Evolutionary conservation across 92 coral and sea anemone genomes (phyloP), one percentile per base, ranked within the genome.

Genomic region (Porites cylindrica): DNA sequence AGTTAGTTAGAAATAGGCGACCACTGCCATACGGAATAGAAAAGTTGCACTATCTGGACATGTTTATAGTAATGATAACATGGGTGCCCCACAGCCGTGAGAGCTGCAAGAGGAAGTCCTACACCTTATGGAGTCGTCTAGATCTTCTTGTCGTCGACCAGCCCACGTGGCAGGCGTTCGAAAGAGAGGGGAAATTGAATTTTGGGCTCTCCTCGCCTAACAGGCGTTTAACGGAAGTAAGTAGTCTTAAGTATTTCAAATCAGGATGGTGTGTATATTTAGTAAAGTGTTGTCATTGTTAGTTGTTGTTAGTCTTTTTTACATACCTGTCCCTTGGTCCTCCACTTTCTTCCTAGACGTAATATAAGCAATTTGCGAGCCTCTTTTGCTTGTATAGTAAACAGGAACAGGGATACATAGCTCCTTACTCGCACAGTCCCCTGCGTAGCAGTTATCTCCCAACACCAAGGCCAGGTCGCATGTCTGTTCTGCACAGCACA

Each of bases 381-480:
- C 68, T 14, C 91, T 95, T 32, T 78, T 73, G 21, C 94, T 93
- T 20, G 76, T 82, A 0, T 82, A 81, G 68, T 86, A 70, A 26
- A 89, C 93, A 2, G 99, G 96, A 5, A 97, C 94, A 50, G 99
- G 98, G 9, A 93, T 92, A 51, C 99, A 97, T 70, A 97, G 90
- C 64, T 97, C 98, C 78, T 90, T 83, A 77, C 95, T 95, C 10
- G 97, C 99, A 67, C 99, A 97, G 91, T 97, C 99, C 14, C 99
- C 99, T 14, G 98, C 96, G 67, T 97, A 97, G 78, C 99, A 97
- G 84, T 95, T 96, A 76, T 95, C 99, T 6, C 98, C 99, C 66
- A 97, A 69, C 83, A 95, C 89, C 82, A 97, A 88, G 70, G 99
- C 99, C 70, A 97, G 89, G 88, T 97, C 97, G 71, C 99, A 97